Evolutionary conservation across 2,888 invertebrate genomes (phyloP).

Genomic region (Chromoteleia sp.): DNA sequence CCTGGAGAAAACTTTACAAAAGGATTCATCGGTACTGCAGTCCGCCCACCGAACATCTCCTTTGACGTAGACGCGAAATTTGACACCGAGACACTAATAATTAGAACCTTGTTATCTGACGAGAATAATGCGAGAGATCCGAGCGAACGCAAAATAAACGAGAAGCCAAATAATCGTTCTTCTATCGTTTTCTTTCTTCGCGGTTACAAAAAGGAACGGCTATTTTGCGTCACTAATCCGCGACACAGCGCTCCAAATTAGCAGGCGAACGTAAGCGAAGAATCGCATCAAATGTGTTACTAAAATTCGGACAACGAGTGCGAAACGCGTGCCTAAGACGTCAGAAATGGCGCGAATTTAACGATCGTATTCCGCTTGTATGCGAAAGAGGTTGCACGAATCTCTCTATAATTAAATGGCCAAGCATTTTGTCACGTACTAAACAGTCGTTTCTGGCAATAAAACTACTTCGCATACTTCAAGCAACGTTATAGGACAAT

Average conservation of each 20-base stretch:
- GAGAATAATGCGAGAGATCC: constrained; percentile 45
- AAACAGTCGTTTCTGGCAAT: constrained; percentile 36
- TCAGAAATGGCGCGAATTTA: constrained; percentile 71
- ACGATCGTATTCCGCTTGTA: constrained; percentile 71
- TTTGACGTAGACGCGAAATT: constrained; percentile 74
- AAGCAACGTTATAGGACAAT: constrained; percentile 30
- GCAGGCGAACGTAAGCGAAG: not conserved
- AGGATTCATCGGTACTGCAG: constrained; percentile 55
- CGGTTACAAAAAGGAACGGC: not conserved
- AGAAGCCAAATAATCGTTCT: constrained; percentile 18
- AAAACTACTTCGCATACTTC: constrained; percentile 45
- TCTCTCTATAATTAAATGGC: constrained; percentile 73
- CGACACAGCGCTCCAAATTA: not conserved
- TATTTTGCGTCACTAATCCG: not conserved
- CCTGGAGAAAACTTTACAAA: constrained; percentile 68
- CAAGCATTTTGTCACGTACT: constrained; percentile 69
- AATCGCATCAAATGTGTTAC: constrained; percentile 1
- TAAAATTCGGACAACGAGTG: constrained; percentile 8
- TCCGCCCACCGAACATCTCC: constrained; percentile 53
- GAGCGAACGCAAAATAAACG: constrained; percentile 37
- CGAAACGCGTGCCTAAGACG: constrained; percentile 29
- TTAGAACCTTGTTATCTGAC: constrained; percentile 73
- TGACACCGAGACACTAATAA: constrained; percentile 75
- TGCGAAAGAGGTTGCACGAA: constrained; percentile 47
- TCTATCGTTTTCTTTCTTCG: not conserved